Base-by-base conservation (phyloP, 2,888 invertebrate species). In the Zele albiditarsus region DNA sequence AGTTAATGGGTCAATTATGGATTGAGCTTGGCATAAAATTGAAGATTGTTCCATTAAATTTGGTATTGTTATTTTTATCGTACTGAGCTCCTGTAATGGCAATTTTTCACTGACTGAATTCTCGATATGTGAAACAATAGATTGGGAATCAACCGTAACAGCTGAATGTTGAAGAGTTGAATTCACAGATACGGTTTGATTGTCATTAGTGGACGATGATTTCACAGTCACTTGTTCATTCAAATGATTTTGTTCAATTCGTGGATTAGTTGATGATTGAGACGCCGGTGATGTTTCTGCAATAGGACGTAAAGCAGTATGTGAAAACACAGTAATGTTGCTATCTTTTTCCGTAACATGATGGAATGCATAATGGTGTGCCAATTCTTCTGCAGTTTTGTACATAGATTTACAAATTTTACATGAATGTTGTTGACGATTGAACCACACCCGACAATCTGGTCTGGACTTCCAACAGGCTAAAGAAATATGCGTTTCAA, bases 381-480 rank as follows among this genome's bases (percentile, higher is more conserved):
- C 63, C 38, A 63, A 38, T 31, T 33, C 38, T 31, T 63, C 63
- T 16, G 33, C 12, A 63, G 33, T 38, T 38, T 38, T 38, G 20
- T 14, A 63, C 10, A 10, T 33, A 20, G 31, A 31, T 12, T 38
- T 31, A 20, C 63, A 63, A 31, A 63, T 63, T 63, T 38, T 63
- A 23, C 38, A 63, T 16, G 23, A 3, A 38, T 38, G 38, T 1
- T 63, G 63, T 20, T 38, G 33, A 33, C 23, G 63, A 20, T 20
- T 63, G n/a, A 63, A 63, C 63, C 63, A 63, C 16, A 63, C 63
- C 1, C 38, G 63, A 33, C 63, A 63, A 38, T 63, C 33, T 1
- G 63, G 63, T 8, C 38, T 63, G 4, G 12, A 38, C 12, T 63
- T 63, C 38, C 63, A 33, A 20, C 63, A 63, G 38, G 20, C 16